Conservation (phyloP, 2,888 invertebrate genomes). For the Noctua pronuba region DNA sequence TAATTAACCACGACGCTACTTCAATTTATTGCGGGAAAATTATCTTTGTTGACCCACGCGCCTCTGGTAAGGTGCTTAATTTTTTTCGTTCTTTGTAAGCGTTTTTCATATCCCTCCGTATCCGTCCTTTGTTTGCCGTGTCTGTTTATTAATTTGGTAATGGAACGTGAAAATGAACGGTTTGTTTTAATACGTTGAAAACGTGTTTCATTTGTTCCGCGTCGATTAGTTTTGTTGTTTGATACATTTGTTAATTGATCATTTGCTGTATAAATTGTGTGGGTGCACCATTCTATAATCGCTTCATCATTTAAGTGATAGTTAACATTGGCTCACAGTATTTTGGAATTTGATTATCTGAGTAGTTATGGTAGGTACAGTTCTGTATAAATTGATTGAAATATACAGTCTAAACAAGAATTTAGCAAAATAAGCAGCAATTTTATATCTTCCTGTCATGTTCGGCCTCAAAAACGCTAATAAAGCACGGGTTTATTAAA, state of each 20-base stretch:
- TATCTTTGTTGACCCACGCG: constrained; percentile 87
- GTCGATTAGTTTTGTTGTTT: constrained; percentile 60
- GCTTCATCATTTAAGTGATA: constrained; percentile 33
- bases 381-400: neutral
- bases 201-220: constrained; percentile 56
- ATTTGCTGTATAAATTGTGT: constrained; percentile 17
- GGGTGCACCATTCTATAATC: constrained; percentile 21
- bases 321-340: constrained; percentile 5
- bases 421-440: constrained; percentile 2
- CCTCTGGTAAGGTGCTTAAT: constrained; percentile 77
- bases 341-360: neutral
- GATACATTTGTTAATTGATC: constrained; percentile 53
- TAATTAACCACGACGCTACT: constrained; percentile 81
- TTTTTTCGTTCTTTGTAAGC: constrained; percentile 79
- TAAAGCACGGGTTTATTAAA: constrained; percentile 41
- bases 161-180: constrained; percentile 58
- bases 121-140: constrained; percentile 65
- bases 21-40: constrained; percentile 84
- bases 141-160: constrained; percentile 74
- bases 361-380: neutral
- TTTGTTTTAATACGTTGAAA: constrained; percentile 57
- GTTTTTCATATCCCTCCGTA: constrained; percentile 72
- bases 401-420: neutral
- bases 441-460: neutral
- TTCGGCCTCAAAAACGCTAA: constrained; percentile 25